A percentile compares a stretch with the other conserved stretches of the same genome.
Conservation (phyloP, 2,888 invertebrate genomes). For the Chrysolina haemoptera region DNA sequence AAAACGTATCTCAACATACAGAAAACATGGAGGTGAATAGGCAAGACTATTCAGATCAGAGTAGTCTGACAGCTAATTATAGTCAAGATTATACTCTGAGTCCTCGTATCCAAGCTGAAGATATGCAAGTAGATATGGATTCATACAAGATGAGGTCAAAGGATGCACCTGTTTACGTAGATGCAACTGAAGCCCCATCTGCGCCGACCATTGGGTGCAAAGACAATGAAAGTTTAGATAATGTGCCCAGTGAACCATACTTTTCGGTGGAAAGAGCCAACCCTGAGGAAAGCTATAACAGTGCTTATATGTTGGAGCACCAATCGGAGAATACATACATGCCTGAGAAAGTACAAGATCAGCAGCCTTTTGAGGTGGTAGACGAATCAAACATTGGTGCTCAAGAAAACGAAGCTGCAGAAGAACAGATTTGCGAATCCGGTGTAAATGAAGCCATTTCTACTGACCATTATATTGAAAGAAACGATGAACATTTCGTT, state of each 20-base stretch:
- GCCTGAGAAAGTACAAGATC: not conserved
- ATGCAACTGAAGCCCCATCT: not conserved
- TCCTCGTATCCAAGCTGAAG: conserved; percentile 13
- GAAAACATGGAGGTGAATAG: conserved; percentile 8
- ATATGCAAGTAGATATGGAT: conserved; percentile 11
- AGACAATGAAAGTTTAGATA: conserved; percentile 23
- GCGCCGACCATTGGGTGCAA: not conserved
- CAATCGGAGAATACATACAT: not conserved
- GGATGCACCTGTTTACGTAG: not conserved
- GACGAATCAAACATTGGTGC: not conserved
- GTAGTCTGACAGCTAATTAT: conserved; percentile 10
- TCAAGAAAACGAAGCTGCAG: not conserved
- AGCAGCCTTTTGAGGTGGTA: not conserved
- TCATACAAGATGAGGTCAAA: not conserved
- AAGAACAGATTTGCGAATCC: conserved; percentile 11
- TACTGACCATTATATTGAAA: conserved; percentile 19
- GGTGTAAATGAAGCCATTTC: not conserved
- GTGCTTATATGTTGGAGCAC: not conserved
- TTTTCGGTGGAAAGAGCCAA: not conserved
- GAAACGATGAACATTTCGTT: conserved; percentile 23
- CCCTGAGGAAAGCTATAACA: not conserved
- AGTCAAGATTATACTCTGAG: conserved; percentile 16
- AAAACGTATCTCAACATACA: conserved; percentile 12
- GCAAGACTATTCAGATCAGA: not conserved
- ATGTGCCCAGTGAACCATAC: conserved; percentile 11